Evolutionary conservation across 2,888 invertebrate genomes (phyloP).

Genomic region (Hymenopus coronatus): DNA sequence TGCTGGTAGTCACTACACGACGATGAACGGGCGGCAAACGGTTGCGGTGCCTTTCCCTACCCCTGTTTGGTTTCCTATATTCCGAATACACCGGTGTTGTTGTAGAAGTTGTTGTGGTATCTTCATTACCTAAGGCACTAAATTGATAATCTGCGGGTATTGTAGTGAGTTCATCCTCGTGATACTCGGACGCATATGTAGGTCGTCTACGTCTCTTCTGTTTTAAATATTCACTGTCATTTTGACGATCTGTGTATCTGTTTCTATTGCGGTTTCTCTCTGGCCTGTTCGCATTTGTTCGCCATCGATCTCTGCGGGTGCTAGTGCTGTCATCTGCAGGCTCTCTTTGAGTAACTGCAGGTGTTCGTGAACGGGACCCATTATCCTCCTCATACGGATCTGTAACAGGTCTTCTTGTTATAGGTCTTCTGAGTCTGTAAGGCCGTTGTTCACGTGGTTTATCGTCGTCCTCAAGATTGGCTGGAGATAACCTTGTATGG

Average conservation of each 20-base stretch:
- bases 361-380: not conserved
- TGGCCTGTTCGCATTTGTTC: not conserved
- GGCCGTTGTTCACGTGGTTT: not conserved
- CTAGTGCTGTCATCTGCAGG: not conserved
- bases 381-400: not conserved
- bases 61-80: not conserved
- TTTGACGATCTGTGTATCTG: conserved; percentile 3
- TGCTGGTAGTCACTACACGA: not conserved
- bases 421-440: not conserved
- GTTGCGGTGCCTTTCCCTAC: not conserved
- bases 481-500: not conserved
- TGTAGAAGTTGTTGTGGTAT: not conserved
- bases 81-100: not conserved
- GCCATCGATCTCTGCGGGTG: no score
- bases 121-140: not conserved
- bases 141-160: not conserved
- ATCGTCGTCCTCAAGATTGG: not conserved
- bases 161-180: not conserved
- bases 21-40: not conserved
- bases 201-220: not conserved
- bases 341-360: not conserved
- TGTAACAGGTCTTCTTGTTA: not conserved
- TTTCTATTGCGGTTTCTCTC: not conserved
- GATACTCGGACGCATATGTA: not conserved
- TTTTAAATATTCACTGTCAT: not conserved